phyloP scores from a whole-genome alignment of 2,888 invertebrate genomes.

The Sesamia inferens region DNA sequence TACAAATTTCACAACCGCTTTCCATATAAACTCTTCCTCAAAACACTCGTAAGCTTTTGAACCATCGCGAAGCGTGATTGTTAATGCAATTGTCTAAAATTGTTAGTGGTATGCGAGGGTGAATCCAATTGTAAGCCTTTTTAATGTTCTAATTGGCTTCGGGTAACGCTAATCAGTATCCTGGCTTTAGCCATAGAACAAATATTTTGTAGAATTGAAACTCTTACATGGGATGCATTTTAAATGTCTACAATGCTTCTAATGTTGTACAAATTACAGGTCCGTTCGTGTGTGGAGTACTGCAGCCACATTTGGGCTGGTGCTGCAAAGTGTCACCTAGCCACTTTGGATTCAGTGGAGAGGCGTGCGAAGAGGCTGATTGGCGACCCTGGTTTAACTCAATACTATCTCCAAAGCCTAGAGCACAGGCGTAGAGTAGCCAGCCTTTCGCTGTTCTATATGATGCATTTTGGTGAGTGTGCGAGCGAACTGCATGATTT shows the following conservation, averaged over 20 bases:
- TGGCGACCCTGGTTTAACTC: no score
- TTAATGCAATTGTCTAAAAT: slow-evolving; percentile 64
- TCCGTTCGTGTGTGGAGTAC: no score
- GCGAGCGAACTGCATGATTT: no score
- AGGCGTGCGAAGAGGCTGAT: no score
- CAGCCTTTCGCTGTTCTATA: no score
- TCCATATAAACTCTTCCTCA: slow-evolving; percentile 16
- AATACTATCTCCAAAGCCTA: no score
- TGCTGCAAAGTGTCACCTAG: no score
- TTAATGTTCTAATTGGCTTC: slow-evolving; percentile 51
- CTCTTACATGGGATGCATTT: background rate
- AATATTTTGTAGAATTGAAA: background rate
- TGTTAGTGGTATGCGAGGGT: slow-evolving; percentile 40
- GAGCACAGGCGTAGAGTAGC: no score
- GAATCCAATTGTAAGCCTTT: slow-evolving; percentile 56
- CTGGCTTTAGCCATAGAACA: slow-evolving; percentile 15
- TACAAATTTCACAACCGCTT: slow-evolving; percentile 1
- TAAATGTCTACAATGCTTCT: background rate
- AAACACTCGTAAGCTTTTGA: slow-evolving; percentile 59
- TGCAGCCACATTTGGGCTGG: no score
- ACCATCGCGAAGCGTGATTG: slow-evolving; percentile 60
- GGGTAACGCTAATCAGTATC: slow-evolving; percentile 59
- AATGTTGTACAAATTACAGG: no score
- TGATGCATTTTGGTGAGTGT: no score
- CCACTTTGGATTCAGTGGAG: no score